A percentile compares a stretch with the other conserved stretches of the same genome.
phyloP scores from a whole-genome alignment of 2,113 vertebrate genomes.

The Phrynocephalus versicolor region DNA sequence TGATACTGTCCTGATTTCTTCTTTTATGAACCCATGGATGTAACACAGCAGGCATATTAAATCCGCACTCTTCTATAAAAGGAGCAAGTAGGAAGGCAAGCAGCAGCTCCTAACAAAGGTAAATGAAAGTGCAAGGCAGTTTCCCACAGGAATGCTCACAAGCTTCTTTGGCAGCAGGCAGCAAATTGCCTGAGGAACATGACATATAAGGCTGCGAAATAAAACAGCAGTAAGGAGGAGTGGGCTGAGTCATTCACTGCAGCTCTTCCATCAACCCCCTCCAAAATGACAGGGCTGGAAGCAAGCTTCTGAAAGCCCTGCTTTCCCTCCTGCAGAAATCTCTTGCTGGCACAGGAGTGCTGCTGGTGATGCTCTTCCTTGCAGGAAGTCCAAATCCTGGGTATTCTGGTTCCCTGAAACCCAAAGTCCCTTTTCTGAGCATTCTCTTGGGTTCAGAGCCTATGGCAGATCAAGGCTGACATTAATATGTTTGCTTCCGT shows the following conservation, averaged over 20 bases:
- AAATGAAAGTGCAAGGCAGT: slow-evolving; percentile 31
- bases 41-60: background rate
- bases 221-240: slow-evolving; percentile 19
- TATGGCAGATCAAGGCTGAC: background rate
- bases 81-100: slow-evolving; percentile 15
- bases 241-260: background rate
- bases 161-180: slow-evolving; percentile 29
- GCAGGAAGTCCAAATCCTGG: background rate
- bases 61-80: slow-evolving; percentile 22
- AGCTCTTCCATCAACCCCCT: background rate
- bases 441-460: too few species aligned
- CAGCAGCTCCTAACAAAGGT: slow-evolving; percentile 32
- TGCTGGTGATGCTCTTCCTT: background rate
- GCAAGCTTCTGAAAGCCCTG: background rate
- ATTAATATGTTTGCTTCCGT: background rate
- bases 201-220: slow-evolving; percentile 8
- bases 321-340: background rate
- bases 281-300: background rate
- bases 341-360: background rate
- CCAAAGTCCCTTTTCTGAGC: too few species aligned
- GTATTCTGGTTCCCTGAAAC: too few species aligned
- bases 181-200: slow-evolving; percentile 13
- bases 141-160: slow-evolving; percentile 36
- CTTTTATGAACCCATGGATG: background rate
- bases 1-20: background rate